phyloP scores from a whole-genome alignment of 2,113 vertebrate species.

The Tinamus guttatus region DNA sequence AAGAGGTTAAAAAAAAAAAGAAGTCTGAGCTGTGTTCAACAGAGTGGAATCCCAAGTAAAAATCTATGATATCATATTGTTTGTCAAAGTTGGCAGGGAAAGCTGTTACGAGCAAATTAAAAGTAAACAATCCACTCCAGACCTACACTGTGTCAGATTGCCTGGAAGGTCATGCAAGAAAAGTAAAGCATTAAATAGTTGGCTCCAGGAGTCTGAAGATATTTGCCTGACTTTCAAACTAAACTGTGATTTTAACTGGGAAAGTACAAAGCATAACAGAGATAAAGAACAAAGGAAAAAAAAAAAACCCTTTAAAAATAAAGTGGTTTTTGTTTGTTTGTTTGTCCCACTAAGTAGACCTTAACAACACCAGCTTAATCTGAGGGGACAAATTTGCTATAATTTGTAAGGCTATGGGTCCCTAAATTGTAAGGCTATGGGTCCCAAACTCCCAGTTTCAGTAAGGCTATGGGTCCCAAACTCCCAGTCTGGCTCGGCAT shows the following conservation, averaged over 20 bases:
- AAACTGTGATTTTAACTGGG: not conserved
- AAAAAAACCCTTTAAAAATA: not conserved
- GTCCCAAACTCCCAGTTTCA: not conserved
- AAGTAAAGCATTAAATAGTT: slow-evolving; percentile 7
- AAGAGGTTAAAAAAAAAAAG: not conserved
- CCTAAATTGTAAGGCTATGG: too few species aligned
- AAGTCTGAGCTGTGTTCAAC: not conserved
- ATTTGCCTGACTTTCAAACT: slow-evolving; percentile 32
- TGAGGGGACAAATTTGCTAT: not conserved
- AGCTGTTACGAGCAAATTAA: slow-evolving; percentile 17
- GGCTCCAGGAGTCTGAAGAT: not conserved
- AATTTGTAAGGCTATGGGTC: too few species aligned
- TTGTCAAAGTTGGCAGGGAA: slow-evolving; percentile 56
- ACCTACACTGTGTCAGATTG: not conserved
- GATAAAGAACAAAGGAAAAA: not conserved
- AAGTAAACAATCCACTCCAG: slow-evolving; percentile 46
- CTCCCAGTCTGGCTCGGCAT: not conserved
- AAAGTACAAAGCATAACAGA: not conserved
- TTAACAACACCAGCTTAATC: not conserved
- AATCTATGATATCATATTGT: slow-evolving; percentile 15
- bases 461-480: not conserved
- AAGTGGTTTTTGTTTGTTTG: not conserved
- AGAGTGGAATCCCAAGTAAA: slow-evolving; percentile 31
- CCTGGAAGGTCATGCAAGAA: slow-evolving; percentile 25
- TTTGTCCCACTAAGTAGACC: not conserved